Conservation (phyloP, 35 echinoderm and acorn worm species). For the Acanthaster planci region DNA sequence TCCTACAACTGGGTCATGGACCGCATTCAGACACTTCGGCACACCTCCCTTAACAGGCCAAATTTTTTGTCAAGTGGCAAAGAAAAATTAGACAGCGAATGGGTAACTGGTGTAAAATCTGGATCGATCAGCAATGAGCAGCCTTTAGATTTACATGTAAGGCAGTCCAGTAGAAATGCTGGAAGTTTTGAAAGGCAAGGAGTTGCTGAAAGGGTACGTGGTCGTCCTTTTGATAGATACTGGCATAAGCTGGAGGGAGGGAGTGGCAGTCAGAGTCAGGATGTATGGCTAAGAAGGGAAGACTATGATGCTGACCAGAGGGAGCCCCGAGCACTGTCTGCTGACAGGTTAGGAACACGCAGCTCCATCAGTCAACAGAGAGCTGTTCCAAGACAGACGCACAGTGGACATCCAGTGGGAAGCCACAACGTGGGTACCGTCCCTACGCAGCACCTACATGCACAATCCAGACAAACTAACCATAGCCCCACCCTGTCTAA, state of each 20-base stretch:
- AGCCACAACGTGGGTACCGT: neutral
- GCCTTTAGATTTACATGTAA: no score
- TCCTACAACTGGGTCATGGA: slow-evolving; percentile 93
- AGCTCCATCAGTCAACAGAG: neutral
- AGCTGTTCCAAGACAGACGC: neutral
- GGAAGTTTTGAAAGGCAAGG: neutral
- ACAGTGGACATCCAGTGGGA: neutral
- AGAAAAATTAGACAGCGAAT: no score
- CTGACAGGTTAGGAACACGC: neutral
- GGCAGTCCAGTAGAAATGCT: no score
- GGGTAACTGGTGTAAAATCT: no score
- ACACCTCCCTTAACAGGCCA: slow-evolving; percentile 18
- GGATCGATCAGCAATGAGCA: no score
- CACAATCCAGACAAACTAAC: neutral
- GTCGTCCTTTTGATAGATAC: slow-evolving; percentile 10
- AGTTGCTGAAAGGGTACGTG: neutral
- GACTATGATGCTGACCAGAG: neutral
- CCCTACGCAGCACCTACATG: no score
- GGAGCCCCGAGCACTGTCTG: neutral
- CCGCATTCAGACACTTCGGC: slow-evolving; percentile 64
- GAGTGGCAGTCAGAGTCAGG: neutral
- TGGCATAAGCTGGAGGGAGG: neutral
- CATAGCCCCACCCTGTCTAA: neutral
- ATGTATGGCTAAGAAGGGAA: slow-evolving; percentile 10
- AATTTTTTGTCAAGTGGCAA: neutral